phyloP scores from a whole-genome alignment of 2,888 invertebrate species.

The Lycophotia porphyrea region DNA sequence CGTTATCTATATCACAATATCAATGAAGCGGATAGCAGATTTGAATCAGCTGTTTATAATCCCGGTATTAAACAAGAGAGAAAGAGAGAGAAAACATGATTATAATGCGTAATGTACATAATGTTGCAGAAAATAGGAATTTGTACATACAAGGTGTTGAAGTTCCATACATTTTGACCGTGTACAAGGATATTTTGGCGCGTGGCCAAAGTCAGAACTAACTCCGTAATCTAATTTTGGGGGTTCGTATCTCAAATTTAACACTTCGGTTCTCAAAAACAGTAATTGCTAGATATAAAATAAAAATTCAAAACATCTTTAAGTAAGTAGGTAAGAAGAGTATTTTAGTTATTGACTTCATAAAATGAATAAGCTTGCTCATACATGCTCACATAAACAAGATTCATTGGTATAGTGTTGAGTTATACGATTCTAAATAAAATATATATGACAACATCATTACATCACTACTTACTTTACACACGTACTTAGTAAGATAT shows the following conservation, averaged over 20 bases:
- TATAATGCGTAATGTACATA: background rate
- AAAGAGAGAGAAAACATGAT: background rate
- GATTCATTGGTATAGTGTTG: no score
- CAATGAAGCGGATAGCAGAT: background rate
- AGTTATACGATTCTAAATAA: background rate
- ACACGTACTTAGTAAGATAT: rapidly evolving
- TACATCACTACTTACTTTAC: background rate
- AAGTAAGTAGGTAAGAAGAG: background rate
- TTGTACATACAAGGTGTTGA: no score
- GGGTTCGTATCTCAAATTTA: background rate
- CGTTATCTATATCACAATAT: conserved; percentile 11
- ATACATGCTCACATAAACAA: background rate
- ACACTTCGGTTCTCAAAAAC: no score
- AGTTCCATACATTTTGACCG: no score
- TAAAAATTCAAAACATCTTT: background rate
- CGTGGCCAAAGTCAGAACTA: background rate
- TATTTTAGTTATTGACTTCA: background rate
- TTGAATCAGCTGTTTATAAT: conserved; percentile 15
- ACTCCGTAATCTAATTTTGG: background rate
- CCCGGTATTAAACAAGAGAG: conserved; percentile 7
- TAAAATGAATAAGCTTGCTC: background rate
- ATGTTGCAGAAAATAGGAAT: background rate
- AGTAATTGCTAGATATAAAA: background rate
- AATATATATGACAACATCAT: background rate
- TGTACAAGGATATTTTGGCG: background rate